Evolutionary conservation across 2,797 vertebrate genomes (phyloP).

Genomic region (Molossus molossus): DNA sequence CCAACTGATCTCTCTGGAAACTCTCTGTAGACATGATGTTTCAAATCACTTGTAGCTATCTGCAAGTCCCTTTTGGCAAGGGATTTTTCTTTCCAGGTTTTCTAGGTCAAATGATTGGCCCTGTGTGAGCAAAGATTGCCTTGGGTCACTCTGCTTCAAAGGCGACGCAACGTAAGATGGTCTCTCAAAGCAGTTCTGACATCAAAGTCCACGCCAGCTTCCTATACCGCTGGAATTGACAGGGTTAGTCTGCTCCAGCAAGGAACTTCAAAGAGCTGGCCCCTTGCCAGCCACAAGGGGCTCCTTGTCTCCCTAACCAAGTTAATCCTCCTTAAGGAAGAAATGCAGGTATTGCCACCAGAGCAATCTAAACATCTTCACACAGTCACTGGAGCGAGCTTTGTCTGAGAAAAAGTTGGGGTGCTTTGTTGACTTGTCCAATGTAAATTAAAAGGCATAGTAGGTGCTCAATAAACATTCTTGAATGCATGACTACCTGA

Average conservation of each 20-base stretch:
- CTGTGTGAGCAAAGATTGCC: neutral
- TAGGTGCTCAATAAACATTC: neutral
- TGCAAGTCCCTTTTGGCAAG: constrained; percentile 49
- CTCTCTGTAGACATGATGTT: constrained; percentile 56
- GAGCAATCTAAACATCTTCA: constrained; percentile 28
- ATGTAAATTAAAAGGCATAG: neutral
- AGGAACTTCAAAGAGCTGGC: constrained; percentile 74
- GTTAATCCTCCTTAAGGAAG: constrained; percentile 65
- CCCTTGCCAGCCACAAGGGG: constrained; percentile 55
- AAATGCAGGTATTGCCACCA: constrained; percentile 55
- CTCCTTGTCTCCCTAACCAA: constrained; percentile 42
- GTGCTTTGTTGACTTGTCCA: neutral
- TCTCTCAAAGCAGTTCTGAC: constrained; percentile 58
- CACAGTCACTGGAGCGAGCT: neutral
- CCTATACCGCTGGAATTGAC: constrained; percentile 65
- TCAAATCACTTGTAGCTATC: constrained; percentile 49
- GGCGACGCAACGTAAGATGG: constrained; percentile 12
- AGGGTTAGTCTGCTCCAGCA: neutral
- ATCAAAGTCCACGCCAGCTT: constrained; percentile 55
- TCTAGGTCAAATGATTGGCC: constrained; percentile 61
- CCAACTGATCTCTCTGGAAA: constrained; percentile 60
- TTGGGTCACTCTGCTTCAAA: constrained; percentile 71
- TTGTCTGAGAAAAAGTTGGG: neutral
- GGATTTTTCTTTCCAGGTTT: constrained; percentile 54
- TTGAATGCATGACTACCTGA: neutral